A percentile compares a stretch with the other conserved stretches of the same genome.
Conservation (phyloP, 2,888 invertebrate species). For the Drosophila meridionalis region DNA sequence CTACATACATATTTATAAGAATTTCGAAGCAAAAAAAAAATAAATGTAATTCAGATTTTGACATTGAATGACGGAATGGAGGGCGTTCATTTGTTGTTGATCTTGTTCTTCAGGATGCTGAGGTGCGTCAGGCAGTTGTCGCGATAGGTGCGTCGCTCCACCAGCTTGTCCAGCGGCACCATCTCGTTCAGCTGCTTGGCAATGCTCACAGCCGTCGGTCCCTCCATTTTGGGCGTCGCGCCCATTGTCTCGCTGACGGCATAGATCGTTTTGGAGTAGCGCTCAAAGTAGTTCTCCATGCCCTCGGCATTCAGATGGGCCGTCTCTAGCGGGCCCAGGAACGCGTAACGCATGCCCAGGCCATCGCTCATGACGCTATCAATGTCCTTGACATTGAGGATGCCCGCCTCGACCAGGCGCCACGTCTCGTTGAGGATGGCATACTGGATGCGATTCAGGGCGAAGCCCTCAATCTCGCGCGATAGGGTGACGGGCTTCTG, state of each 20-base stretch:
- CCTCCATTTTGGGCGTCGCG: slow-evolving; percentile 90
- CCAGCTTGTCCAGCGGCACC: slow-evolving; percentile 91
- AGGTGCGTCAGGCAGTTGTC: slow-evolving; percentile 93
- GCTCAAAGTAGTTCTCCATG: slow-evolving; percentile 88
- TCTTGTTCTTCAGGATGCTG: slow-evolving; percentile 91
- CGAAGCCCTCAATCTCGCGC: slow-evolving; percentile 96
- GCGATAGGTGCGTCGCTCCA: slow-evolving; percentile 91
- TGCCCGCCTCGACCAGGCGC: slow-evolving; percentile 93
- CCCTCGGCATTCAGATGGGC: slow-evolving; percentile 98
- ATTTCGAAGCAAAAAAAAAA: neutral
- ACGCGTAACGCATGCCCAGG: slow-evolving; percentile 97
- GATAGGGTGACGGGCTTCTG: slow-evolving; percentile 95
- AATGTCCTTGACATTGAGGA: slow-evolving; percentile 94
- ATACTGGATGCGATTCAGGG: slow-evolving; percentile 97
- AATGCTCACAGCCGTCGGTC: slow-evolving; percentile 88
- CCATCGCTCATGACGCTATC: slow-evolving; percentile 98
- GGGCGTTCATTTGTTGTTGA: slow-evolving; percentile 84
- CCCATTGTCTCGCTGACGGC: slow-evolving; percentile 91
- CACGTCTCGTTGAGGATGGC: slow-evolving; percentile 97
- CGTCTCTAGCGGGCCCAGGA: slow-evolving; percentile 96
- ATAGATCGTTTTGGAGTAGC: slow-evolving; percentile 89
- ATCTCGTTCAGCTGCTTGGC: slow-evolving; percentile 90
- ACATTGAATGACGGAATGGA: neutral
- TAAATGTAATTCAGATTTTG: neutral
- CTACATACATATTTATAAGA: slow-evolving; percentile 3